Evolutionary conservation across 2,888 invertebrate species (phyloP), one percentile per base, ranked within the genome.

Genomic region (Lasioglossum pauxillum): DNA sequence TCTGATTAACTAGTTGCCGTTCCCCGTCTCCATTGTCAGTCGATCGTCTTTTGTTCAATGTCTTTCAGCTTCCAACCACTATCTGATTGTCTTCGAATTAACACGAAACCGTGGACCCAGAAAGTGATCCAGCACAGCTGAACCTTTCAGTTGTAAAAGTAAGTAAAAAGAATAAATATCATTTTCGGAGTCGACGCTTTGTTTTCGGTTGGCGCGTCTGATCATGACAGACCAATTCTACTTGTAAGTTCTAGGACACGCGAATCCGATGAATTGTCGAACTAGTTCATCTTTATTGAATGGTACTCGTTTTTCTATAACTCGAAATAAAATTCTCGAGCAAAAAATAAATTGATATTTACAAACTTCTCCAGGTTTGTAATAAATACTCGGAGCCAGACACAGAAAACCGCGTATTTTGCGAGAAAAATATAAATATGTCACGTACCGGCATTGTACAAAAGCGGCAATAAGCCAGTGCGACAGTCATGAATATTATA

Each of bases 11-110:
- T 75, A 72, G 23, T 46, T 19, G 69, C 57, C 53, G 60, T 16
- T 44, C 31, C n/a, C 72, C 31, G 31, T 74, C 74, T 57, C 75
- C 75, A 78, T 86, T 71, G 78, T 78, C 74, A 38, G 75, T 75
- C 64, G 53, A 80, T 83, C 73, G 73, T 76, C 72, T 49, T 57
- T 31, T 31, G 27, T 49, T 35, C 60, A 4, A 16, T 31, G 72
- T 57, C 44, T 41, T 23, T 31, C 14, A 46, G 53, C 44, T 79
- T 83, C 14, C 14, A 4, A 44, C 12, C 12, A 14, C 44, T 44
- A 4, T 4, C 44, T 38, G 16, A 10, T 12, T 14, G 53, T 38
- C 67, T 46, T 49, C 35, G 49, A 46, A 46, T 69, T 35, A 19
- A 67, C 23, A n/a, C 77, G 4, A 69, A 41, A 69, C 12, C 3